phyloP scores from a whole-genome alignment of 23 tunicate species.

The Trididemnum nubilum region DNA sequence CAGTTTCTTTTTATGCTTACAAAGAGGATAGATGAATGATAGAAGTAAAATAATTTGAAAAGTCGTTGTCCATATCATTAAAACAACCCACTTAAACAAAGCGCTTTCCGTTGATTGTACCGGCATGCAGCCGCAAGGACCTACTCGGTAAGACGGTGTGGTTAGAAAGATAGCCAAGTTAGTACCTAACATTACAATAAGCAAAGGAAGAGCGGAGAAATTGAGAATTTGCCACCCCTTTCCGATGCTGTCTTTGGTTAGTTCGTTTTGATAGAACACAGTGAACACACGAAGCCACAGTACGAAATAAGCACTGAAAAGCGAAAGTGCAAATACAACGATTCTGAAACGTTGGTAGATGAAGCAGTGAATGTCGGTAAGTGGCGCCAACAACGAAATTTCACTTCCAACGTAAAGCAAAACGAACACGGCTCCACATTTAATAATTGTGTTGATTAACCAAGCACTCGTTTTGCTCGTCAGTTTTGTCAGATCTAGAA shows the following conservation, averaged over 20 bases:
- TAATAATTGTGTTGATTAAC: conserved; percentile 14
- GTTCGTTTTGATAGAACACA: conserved; percentile 21
- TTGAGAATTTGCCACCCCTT: background rate
- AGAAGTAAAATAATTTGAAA: conserved; percentile 23
- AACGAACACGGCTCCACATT: background rate
- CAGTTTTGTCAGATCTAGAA: too few species aligned
- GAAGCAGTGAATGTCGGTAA: background rate
- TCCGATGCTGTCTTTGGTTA: background rate
- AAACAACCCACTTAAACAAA: conserved; percentile 23
- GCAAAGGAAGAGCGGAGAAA: background rate
- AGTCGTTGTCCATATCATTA: background rate
- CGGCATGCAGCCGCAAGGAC: conserved; percentile 9
- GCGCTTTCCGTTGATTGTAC: background rate
- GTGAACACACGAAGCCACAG: conserved; percentile 37
- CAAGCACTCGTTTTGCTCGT: too few species aligned
- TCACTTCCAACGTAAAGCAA: conserved; percentile 23
- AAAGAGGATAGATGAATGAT: conserved; percentile 35
- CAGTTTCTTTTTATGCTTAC: conserved; percentile 23
- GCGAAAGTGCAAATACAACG: background rate
- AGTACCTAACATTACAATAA: background rate
- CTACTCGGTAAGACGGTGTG: conserved; percentile 3
- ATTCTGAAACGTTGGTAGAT: conserved; percentile 31
- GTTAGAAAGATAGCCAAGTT: conserved; percentile 24
- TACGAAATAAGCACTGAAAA: conserved; percentile 2
- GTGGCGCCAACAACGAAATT: conserved; percentile 21